Percentiles rank a stretch among this genome's conserved stretches.
Conservation (phyloP, 2,888 invertebrate species). For the Microchrysa polita region DNA sequence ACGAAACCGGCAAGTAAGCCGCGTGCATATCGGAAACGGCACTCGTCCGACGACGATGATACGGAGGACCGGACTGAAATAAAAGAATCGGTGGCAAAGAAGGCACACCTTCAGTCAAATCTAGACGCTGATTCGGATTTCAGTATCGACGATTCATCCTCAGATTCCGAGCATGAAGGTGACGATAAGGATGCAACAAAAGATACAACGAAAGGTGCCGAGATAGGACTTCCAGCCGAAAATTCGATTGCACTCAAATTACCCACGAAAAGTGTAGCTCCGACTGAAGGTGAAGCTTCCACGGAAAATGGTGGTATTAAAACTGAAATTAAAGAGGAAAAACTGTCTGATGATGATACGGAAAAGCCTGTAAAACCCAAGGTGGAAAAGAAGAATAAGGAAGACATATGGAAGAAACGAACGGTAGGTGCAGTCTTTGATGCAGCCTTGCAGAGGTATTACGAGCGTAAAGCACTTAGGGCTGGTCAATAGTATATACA, state of each 20-base stretch:
- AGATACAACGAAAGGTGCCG: background rate
- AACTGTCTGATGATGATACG: constrained; percentile 34
- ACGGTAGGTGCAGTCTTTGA: constrained; percentile 82
- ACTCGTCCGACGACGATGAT: constrained; percentile 65
- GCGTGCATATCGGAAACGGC: constrained; percentile 71
- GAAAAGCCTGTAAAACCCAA: background rate
- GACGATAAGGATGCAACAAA: constrained; percentile 50
- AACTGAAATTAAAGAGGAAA: constrained; percentile 52
- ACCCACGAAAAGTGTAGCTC: background rate
- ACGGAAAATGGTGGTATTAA: constrained; percentile 52
- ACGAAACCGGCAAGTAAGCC: constrained; percentile 55
- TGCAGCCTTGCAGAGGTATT: constrained; percentile 79
- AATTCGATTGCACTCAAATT: background rate
- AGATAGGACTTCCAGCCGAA: too few species aligned
- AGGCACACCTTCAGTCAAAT: constrained; percentile 69
- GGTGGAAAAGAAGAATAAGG: constrained; percentile 70
- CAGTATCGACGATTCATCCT: constrained; percentile 70
- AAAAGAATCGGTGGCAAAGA: constrained; percentile 66
- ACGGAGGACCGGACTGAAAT: constrained; percentile 59
- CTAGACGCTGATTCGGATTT: constrained; percentile 79
- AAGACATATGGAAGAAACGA: constrained; percentile 84
- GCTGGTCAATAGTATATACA: constrained; percentile 51
- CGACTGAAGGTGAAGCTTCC: background rate
- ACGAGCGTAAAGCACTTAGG: constrained; percentile 74
- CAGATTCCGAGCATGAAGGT: constrained; percentile 61